Percentiles rank a stretch among this genome's conserved stretches.
Conservation (phyloP, 2,888 invertebrate genomes). For the Sphaeridia pumilis region DNA sequence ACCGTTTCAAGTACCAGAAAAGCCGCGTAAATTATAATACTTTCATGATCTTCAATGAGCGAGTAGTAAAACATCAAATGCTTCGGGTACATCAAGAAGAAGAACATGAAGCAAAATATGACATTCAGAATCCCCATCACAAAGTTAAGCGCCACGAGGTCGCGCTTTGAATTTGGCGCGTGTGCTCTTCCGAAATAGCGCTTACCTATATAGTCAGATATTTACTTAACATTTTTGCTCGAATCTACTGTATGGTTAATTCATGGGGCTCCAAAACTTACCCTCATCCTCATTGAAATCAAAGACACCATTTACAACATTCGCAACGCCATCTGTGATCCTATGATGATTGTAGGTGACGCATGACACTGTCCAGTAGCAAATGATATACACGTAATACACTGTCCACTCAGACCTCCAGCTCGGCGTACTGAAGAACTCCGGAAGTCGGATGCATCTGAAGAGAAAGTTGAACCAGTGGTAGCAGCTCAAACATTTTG, state of each 20-base stretch:
- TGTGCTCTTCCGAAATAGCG: neutral
- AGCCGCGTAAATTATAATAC: neutral
- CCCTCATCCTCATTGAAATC: neutral
- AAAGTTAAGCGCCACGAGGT: neutral
- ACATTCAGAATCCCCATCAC: neutral
- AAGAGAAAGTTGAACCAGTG: neutral
- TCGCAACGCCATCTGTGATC: neutral
- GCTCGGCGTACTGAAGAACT: neutral
- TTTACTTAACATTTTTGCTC: neutral
- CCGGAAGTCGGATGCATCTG: neutral
- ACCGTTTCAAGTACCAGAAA: neutral
- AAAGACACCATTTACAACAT: neutral
- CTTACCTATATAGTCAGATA: neutral
- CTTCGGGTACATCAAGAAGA: neutral
- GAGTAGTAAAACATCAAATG: neutral
- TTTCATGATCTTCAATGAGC: neutral
- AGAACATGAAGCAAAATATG: neutral
- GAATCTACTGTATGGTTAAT: no score
- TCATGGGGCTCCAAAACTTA: no score
- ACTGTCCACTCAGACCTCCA: constrained; percentile 1
- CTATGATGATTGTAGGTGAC: neutral
- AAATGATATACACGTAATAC: neutral
- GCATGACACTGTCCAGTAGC: neutral
- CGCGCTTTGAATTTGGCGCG: neutral
- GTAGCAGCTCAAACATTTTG: neutral